Conservation (phyloP, 2,888 invertebrate genomes). For the Macrosiphum euphorbiae region DNA sequence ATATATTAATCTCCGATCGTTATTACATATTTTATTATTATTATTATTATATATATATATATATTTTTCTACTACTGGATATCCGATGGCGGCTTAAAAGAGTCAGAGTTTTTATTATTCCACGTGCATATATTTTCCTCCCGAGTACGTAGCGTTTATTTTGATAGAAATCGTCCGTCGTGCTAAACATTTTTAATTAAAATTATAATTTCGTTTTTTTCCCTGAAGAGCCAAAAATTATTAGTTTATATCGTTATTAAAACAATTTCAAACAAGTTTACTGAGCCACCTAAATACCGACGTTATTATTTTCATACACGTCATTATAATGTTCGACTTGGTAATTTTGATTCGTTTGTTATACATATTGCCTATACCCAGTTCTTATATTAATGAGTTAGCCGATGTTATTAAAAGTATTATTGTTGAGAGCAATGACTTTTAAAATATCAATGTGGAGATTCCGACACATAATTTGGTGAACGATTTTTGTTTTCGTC, state of each 20-base stretch:
- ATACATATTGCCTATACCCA: too few species aligned
- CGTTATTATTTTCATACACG: too few species aligned
- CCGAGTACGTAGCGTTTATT: not conserved
- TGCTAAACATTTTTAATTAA: not conserved
- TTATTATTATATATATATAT: slow-evolving; percentile 9
- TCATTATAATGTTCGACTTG: too few species aligned
- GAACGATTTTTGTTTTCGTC: not conserved
- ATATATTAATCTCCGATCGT: slow-evolving; percentile 62
- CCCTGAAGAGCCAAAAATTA: not conserved
- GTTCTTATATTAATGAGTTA: too few species aligned
- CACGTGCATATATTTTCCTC: not conserved
- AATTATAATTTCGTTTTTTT: not conserved
- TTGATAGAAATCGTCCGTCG: not conserved
- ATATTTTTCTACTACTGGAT: slow-evolving; percentile 46
- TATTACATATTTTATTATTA: slow-evolving; percentile 62
- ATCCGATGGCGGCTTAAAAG: slow-evolving; percentile 31
- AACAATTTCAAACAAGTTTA: not conserved
- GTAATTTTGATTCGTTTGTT: too few species aligned
- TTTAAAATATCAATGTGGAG: not conserved
- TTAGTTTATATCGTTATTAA: not conserved
- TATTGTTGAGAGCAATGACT: not conserved
- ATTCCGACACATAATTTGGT: not conserved
- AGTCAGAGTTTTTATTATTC: slow-evolving; percentile 41
- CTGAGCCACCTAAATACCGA: too few species aligned
- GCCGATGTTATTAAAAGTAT: too few species aligned